Base-by-base conservation (phyloP, 2,113 vertebrate species). In the Prochilodus magdalenae region DNA sequence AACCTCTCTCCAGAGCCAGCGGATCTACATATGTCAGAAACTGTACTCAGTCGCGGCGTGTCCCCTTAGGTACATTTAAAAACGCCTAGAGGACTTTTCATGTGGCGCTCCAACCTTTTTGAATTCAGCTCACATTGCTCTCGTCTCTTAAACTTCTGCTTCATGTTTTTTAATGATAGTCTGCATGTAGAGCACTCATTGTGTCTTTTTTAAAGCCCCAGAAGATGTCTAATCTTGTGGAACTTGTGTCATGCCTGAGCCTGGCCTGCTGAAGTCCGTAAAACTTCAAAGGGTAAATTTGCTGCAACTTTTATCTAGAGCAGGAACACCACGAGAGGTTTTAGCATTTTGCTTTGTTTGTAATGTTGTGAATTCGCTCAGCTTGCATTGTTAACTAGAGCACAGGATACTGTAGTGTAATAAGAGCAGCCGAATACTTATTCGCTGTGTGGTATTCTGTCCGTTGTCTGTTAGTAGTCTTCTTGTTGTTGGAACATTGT, bases 11-110 rank as follows among this genome's bases (percentile, higher is more conserved):
- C 59, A 63, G 79, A 73, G 75, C 27, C 27, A 13, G 36, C 33
- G 69, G 74, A 83, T 77, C 69, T 60, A 51, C 76, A 70, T 77
- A 30, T 76, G 55, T 77, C 53, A 69, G 66, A 75, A 70, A 63
- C 36, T 71, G 74, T 26, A 60, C 73, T 55, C 30, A 62, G 47
- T 71, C 33, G 27, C 73, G 24, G 13, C 33, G 11, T 1, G 7
- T 60, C 65, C 63, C 70, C 73, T 40, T 47, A 72, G 81, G 74
- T 71, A 47, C 29, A 26, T 82, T 82, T 72, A 77, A 51, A 30
- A 71, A 47, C 27, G 69, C 72, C 75, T 63, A 73, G 57, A 73
- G 26, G 60, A 67, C 62, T 60, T 57, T 57, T 67, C 62, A 33
- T 27, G 27, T 63, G 51, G 63, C 33, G 76, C 55, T 29, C 15